Evolutionary conservation across 2,113 vertebrate species (phyloP).

Genomic region (Megalops atlanticus): DNA sequence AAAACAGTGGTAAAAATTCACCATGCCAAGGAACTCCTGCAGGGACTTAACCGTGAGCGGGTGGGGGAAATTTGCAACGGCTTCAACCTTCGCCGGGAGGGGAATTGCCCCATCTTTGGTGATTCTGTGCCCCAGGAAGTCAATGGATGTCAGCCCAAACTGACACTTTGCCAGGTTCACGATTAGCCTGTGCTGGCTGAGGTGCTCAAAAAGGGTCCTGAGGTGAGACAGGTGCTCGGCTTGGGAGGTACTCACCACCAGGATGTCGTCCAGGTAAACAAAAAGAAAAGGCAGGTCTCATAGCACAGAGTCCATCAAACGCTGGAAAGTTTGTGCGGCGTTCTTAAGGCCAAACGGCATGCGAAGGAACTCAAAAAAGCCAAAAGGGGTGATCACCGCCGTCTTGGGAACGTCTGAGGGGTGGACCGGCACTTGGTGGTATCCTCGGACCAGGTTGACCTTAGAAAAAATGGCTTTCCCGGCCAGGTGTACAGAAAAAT

Average conservation of each 20-base stretch:
- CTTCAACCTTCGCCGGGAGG: neutral
- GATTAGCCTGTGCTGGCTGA: slow-evolving; percentile 2
- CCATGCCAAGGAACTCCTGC: neutral
- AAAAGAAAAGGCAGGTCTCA: slow-evolving; percentile 5
- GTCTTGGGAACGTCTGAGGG: slow-evolving; percentile 10
- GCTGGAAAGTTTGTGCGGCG: neutral
- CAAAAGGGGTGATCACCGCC: slow-evolving; percentile 6
- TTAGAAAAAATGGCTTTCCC: neutral
- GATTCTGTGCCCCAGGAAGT: slow-evolving; percentile 12
- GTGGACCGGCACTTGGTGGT: slow-evolving; percentile 17
- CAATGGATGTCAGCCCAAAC: neutral
- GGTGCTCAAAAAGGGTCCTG: neutral
- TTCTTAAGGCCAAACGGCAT: neutral
- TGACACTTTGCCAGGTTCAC: slow-evolving; percentile 7
- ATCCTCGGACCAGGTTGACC: slow-evolving; percentile 3
- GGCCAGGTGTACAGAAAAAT: neutral
- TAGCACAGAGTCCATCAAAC: neutral
- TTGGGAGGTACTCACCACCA: neutral
- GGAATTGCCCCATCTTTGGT: slow-evolving; percentile 10
- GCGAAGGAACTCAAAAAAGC: neutral
- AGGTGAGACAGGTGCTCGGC: slow-evolving; percentile 6
- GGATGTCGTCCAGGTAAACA: slow-evolving; percentile 19
- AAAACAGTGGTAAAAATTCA: neutral
- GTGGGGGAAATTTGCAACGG: neutral
- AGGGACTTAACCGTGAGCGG: neutral